These are phyloP conservation scores for Margaritifera margaritifera DNA, from an alignment of 2,888 invertebrate genomes.

Conservation along the genomic window DNA sequence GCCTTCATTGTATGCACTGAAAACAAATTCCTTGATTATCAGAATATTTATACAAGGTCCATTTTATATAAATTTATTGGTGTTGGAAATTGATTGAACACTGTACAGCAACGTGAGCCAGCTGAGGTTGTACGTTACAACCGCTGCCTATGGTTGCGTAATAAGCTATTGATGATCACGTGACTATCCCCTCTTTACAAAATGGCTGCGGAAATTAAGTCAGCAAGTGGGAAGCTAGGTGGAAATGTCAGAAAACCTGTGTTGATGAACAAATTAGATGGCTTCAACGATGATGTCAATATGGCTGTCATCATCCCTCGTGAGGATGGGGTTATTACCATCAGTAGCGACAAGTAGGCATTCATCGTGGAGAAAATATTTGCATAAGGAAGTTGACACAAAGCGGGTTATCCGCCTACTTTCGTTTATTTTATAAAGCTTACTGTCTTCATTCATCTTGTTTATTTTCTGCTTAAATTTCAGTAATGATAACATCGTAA, in stretches of 20 bases:
- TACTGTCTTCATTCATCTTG: too few species aligned
- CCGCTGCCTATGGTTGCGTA: background rate
- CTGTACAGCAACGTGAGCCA: too few species aligned
- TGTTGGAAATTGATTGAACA: too few species aligned
- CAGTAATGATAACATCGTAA: too few species aligned
- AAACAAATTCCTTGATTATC: too few species aligned
- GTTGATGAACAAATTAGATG: slow-evolving; percentile 92
- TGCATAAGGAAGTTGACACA: too few species aligned
- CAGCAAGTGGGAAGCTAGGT: slow-evolving; percentile 35
- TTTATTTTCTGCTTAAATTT: too few species aligned
- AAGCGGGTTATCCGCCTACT: too few species aligned
- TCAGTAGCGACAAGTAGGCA: slow-evolving; percentile 96
- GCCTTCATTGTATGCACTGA: too few species aligned
- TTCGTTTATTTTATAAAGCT: background rate
- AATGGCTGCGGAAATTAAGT: slow-evolving; percentile 73
- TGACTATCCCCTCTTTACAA: slow-evolving; percentile 60
- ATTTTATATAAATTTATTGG: too few species aligned
- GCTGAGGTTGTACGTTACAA: too few species aligned
- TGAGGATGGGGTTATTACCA: slow-evolving; percentile 97
- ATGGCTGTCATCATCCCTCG: slow-evolving; percentile 93
- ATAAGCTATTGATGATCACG: slow-evolving; percentile 47
- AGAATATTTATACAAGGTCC: too few species aligned
- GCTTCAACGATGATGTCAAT: slow-evolving; percentile 92
- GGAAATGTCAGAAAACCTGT: slow-evolving; percentile 81
- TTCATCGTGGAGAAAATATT: background rate